Conservation (phyloP, 2,888 invertebrate species). For the Nomada goodeniana region DNA sequence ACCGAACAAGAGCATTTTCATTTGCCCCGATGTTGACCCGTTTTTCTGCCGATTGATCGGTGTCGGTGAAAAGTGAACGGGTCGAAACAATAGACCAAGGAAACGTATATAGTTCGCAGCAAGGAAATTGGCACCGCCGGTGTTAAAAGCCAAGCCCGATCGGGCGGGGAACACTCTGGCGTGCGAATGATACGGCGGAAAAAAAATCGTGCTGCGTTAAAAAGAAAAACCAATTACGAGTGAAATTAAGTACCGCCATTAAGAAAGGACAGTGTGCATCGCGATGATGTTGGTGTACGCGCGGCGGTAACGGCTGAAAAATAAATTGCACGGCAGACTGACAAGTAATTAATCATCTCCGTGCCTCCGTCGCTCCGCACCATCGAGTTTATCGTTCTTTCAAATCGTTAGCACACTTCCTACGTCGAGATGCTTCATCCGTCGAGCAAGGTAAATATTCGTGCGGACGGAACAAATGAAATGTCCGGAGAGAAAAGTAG, state of each 20-base stretch:
- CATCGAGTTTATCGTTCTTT: constrained; percentile 23
- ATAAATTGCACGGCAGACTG: constrained; percentile 31
- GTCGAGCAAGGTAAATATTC: constrained; percentile 11
- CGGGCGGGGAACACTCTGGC: background rate
- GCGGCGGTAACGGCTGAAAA: background rate
- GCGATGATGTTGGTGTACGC: constrained; percentile 29
- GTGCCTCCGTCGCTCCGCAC: constrained; percentile 1
- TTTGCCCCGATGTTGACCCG: background rate
- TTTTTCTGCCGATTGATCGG: background rate
- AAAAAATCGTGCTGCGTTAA: background rate
- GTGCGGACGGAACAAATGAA: background rate
- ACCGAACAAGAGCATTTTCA: background rate
- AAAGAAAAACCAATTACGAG: constrained; percentile 12
- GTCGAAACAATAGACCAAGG: background rate
- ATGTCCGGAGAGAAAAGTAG: background rate
- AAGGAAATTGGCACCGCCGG: background rate
- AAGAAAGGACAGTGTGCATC: constrained; percentile 31
- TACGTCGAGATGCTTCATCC: background rate
- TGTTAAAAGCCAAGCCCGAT: no score
- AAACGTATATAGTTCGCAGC: background rate
- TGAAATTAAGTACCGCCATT: constrained; percentile 38
- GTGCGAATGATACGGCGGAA: background rate
- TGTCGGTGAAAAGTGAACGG: background rate
- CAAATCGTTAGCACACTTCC: constrained; percentile 29
- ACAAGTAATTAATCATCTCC: constrained; percentile 43